These are phyloP conservation scores for Trematocara nigrifrons DNA, from an alignment of 2,113 vertebrate genomes.

Conservation along the genomic window DNA sequence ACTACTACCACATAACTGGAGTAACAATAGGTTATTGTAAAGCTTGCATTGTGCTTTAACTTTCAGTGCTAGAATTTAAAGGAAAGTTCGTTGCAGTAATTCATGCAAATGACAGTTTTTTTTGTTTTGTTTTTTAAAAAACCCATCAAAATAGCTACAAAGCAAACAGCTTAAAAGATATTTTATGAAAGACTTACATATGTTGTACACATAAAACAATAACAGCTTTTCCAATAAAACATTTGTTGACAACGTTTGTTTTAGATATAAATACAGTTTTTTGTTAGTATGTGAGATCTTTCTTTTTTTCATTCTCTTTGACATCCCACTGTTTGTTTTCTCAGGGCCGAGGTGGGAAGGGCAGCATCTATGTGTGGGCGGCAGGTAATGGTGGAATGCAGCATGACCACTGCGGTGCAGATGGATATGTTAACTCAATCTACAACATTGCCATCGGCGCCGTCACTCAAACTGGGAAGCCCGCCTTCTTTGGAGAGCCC, in stretches of 20 bases:
- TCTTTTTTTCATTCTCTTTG: neutral
- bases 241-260: neutral
- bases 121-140: too few species aligned
- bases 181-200: neutral
- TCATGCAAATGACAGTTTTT: neutral
- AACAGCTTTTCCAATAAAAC: neutral
- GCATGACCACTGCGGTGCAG: constrained; percentile 62
- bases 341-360: constrained; percentile 59
- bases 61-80: neutral
- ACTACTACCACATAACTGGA: neutral
- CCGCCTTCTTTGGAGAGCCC: constrained; percentile 58
- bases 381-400: constrained; percentile 58
- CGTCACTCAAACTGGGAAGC: constrained; percentile 48
- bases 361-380: constrained; percentile 67
- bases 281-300: neutral
- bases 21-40: neutral
- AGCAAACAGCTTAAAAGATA: neutral
- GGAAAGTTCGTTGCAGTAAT: neutral
- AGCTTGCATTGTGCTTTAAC: neutral
- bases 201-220: neutral
- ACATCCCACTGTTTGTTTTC: constrained; percentile 6
- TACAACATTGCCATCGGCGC: constrained; percentile 56
- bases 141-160: neutral
- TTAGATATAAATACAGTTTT: neutral
- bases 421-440: constrained; percentile 64